These are phyloP conservation scores for Eumeta japonica DNA, from an alignment of 1,140 invertebrate genomes.

Conservation along the genomic window DNA sequence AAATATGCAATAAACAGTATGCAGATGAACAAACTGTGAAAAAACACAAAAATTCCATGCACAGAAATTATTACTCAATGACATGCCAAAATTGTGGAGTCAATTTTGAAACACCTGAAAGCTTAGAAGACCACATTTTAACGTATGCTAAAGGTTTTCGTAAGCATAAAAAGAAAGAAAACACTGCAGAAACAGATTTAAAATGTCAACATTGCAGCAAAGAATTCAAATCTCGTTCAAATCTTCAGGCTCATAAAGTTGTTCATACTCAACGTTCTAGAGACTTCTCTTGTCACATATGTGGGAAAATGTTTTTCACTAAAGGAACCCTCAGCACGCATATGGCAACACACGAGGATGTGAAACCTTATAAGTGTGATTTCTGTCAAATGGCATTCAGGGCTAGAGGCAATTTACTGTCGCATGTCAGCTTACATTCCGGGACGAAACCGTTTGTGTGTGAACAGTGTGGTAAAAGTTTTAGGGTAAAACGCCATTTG, in stretches of 20 bases:
- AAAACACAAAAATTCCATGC: slow-evolving; percentile 26
- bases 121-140: slow-evolving; percentile 33
- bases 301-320: slow-evolving; percentile 51
- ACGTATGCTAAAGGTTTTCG: slow-evolving; percentile 20
- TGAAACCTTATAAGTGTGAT: slow-evolving; percentile 40
- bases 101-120: slow-evolving; percentile 26
- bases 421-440: slow-evolving; percentile 65
- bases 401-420: slow-evolving; percentile 40
- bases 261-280: slow-evolving; percentile 37
- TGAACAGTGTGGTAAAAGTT: slow-evolving; percentile 72
- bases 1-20: slow-evolving; percentile 38
- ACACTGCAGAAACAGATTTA: slow-evolving; percentile 15
- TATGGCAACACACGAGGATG: slow-evolving; percentile 39
- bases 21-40: slow-evolving; percentile 21
- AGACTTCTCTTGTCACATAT: slow-evolving; percentile 43
- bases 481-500: slow-evolving; percentile 58
- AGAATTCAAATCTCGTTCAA: slow-evolving; percentile 40
- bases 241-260: slow-evolving; percentile 36
- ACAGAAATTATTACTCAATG: slow-evolving; percentile 20
- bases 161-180: slow-evolving; percentile 11
- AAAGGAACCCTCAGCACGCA: slow-evolving; percentile 43
- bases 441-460: slow-evolving; percentile 77
- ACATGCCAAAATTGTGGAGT: slow-evolving; percentile 36
- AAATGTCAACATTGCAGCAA: slow-evolving; percentile 41
- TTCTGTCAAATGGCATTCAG: slow-evolving; percentile 39